phyloP scores from a whole-genome alignment of 1,140 invertebrate genomes.

The Ostrea denselamellosa region DNA sequence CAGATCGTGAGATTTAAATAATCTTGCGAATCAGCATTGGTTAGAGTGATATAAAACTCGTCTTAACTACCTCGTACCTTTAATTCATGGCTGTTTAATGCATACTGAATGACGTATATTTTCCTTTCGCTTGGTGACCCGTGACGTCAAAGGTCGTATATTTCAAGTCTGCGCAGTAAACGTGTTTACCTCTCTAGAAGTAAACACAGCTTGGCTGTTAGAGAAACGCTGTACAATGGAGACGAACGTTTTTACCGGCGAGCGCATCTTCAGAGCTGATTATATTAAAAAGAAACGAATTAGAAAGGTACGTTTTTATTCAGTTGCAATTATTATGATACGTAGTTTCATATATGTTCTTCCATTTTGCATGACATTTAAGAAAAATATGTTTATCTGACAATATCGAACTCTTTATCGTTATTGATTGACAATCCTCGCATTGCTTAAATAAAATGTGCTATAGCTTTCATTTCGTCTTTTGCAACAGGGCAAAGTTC shows the following conservation, averaged over 20 bases:
- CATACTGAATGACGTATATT: constrained; percentile 23
- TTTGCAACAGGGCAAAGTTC: constrained; percentile 63
- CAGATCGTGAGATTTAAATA: constrained; percentile 4
- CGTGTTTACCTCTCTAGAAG: constrained; percentile 48
- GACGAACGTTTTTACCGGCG: constrained; percentile 46
- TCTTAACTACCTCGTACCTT: background rate
- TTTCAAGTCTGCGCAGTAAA: constrained; percentile 48
- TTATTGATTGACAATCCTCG: background rate
- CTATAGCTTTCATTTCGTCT: constrained; percentile 37
- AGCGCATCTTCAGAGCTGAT: constrained; percentile 65
- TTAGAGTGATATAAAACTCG: constrained; percentile 2
- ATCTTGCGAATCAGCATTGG: background rate
- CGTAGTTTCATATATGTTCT: background rate
- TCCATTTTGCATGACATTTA: constrained; percentile 27
- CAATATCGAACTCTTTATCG: background rate
- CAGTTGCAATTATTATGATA: background rate
- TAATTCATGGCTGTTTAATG: background rate
- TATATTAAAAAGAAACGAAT: constrained; percentile 64
- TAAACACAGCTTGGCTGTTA: constrained; percentile 44
- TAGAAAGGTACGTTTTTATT: constrained; percentile 57
- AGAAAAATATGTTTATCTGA: background rate
- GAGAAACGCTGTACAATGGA: constrained; percentile 46
- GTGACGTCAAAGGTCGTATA: constrained; percentile 25
- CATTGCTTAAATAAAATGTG: constrained; percentile 46
- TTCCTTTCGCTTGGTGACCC: constrained; percentile 34